Evolutionary conservation across 2,113 vertebrate species (phyloP), one percentile per base, ranked within the genome.

Genomic region (Neotoma lepida): DNA sequence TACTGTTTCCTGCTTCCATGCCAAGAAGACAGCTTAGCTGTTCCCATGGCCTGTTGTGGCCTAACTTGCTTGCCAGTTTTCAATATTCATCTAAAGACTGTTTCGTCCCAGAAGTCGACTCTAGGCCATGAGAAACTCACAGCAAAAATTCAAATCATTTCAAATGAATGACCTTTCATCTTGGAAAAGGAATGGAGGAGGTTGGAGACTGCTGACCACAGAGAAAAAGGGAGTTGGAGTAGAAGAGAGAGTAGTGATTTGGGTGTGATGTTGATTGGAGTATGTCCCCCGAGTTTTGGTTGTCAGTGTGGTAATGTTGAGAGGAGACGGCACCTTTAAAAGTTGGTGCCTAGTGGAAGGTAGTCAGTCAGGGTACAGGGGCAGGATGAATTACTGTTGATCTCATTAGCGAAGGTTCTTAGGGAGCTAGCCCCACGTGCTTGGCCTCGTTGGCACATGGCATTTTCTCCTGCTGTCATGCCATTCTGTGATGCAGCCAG

Each of bases 11-110:
- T 88, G 4, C 56, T 88, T 90, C 28, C 33, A 56, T 41, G 94
- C 89, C 94, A 96, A 90, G 89, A 86, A 94, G n/a, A 86, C 26
- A 88, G 71, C 24, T 92, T 90, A 88, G 41, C 33, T 54, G 14
- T 90, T 92, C 39, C 74, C 24, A 46, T 71, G 74, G 35, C 46
- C 54, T 46, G 28, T 35, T 68, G 44, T 17, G 12, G 18, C 68
- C n/a, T 77, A 91, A 95, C 56, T 92, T 73, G 66, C 41, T 92
- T 46, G 54, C 33, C 4, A 35, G 56, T 80, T 94, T 88, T 68
- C 26, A 77, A 20, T 84, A 73, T 58, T 91, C 56, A 22, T 82
- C 61, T 87, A 39, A 41, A 68, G 39, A 84, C 12, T 85, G 78
- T 61, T 58, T 77, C 44, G 33, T 51, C 17, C 51, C 26, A 51